Base-by-base conservation (phyloP, 2,797 vertebrate genomes). In the Chelon labrosus region DNA sequence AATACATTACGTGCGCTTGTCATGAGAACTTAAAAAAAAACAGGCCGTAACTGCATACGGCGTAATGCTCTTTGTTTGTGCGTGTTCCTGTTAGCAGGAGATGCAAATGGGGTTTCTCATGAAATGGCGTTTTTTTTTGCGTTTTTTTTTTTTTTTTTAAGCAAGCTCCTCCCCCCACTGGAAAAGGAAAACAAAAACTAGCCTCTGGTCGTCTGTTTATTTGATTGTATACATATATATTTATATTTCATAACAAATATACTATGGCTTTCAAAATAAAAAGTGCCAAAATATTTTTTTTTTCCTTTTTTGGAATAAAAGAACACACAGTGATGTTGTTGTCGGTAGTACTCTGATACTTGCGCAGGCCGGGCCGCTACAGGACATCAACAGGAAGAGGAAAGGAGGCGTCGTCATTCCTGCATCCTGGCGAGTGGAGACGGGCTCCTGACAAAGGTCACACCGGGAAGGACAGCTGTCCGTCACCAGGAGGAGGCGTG, bases 321-420 rank as follows among this genome's bases (percentile, higher is more conserved):
- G 91, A 94, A 95, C 94, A 94, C 95, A 95, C 95, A 95, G 95
- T 95, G 95, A 95, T 95, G 93, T 94, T 94, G 91, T 93, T 92
- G 92, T 93, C 91, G 90, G 91, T 93, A 92, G 92, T 87, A 93
- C 90, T 91, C 85, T 92, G 87, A 81, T 65, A 85, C 73, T 86
- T 80, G 86, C 83, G 75, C 78, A 86, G 83, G 84, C 80, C 50
- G 19, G 82, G 82, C 70, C 69, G 73, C 82, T 84, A 90, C 86
- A 91, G 90, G 86, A 90, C 86, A 55, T 90, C 88, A 90, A 90
- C 89, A 91, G 90, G 91, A 90, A 92, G 88, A 90, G 89, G 87
- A 88, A 87, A 82, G 53, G 68, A 87, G 84, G 83, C 66, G 73
- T 70, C 38, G 55, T 54, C 77, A 19, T 80, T 70, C 83, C 85